Conservation (phyloP, 2,888 invertebrate species). For the Cantharis nigra region DNA sequence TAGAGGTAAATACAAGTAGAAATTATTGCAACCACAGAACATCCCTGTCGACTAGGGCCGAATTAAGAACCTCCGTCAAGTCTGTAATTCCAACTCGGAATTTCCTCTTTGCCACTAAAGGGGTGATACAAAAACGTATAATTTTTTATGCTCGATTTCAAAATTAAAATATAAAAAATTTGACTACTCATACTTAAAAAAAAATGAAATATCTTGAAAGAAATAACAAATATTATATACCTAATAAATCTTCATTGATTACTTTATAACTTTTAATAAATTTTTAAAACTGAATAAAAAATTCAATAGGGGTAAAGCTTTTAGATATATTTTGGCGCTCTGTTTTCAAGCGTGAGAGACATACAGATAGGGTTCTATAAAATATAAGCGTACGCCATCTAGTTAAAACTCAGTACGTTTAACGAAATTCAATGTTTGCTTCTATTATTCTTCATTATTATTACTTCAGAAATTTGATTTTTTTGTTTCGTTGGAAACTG, state of each 20-base stretch:
- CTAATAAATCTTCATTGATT: not conserved
- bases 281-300: not conserved
- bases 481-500: not conserved
- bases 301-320: not conserved
- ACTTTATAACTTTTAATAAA: not conserved
- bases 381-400: not conserved
- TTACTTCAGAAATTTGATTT: not conserved
- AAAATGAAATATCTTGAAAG: no score
- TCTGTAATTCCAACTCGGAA: not conserved
- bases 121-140: not conserved
- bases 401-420: not conserved
- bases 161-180: not conserved
- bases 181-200: no score
- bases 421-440: not conserved
- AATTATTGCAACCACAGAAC: not conserved
- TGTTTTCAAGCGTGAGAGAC: not conserved
- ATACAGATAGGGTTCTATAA: not conserved
- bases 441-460: not conserved
- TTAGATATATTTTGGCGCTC: not conserved
- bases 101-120: not conserved
- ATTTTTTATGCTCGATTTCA: not conserved
- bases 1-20: not conserved
- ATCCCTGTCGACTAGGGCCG: not conserved
- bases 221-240: not conserved
- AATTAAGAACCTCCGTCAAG: not conserved